phyloP scores from a whole-genome alignment of 2,888 invertebrate genomes.

The Coremacera marginata region DNA sequence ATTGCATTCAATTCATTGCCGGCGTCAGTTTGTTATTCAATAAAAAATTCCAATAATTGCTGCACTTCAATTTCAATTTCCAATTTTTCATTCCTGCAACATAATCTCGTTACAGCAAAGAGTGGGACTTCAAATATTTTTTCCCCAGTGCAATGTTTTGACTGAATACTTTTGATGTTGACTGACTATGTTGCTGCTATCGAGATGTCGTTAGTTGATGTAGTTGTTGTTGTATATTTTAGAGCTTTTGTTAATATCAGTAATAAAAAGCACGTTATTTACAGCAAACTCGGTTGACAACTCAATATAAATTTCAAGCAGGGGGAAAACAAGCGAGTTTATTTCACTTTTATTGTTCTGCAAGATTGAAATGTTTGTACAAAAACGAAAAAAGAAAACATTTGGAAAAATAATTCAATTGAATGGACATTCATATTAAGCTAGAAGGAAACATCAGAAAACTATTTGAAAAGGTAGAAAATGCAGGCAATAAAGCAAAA shows the following conservation, averaged over 20 bases:
- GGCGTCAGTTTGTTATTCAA: conserved; percentile 60
- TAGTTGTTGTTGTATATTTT: background rate
- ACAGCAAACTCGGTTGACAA: background rate
- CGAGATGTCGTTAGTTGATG: conserved; percentile 52
- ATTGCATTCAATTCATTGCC: conserved; percentile 48
- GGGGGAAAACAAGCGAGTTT: background rate
- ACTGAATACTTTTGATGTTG: conserved; percentile 38
- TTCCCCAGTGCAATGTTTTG: background rate
- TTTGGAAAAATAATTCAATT: background rate
- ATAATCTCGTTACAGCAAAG: background rate
- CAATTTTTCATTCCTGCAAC: background rate
- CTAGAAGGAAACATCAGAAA: no score
- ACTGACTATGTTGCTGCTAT: conserved; percentile 41
- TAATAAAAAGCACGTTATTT: background rate
- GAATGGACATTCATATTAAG: no score
- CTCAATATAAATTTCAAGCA: background rate
- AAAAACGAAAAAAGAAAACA: background rate
- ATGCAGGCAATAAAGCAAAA: no score
- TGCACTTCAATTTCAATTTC: conserved; percentile 19
- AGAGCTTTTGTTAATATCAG: no score
- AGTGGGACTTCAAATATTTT: background rate
- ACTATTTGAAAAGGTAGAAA: no score
- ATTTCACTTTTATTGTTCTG: background rate
- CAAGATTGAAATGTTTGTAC: background rate
- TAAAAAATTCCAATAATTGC: conserved; percentile 55